These are phyloP conservation scores for Pollenia angustigena DNA, from an alignment of 2,888 invertebrate species.

Conservation along the genomic window DNA sequence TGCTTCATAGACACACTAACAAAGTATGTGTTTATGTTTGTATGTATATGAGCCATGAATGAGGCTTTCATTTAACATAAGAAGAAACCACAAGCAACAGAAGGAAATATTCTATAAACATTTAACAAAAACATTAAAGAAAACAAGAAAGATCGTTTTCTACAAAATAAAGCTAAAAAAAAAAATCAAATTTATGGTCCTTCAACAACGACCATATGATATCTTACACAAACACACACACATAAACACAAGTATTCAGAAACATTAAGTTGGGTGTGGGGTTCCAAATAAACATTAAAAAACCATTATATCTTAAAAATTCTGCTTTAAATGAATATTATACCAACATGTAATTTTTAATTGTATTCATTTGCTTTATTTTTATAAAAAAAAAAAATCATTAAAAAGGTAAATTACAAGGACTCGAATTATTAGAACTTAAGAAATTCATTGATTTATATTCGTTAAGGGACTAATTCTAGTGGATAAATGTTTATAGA, in stretches of 20 bases:
- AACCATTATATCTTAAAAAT: constrained; percentile 22
- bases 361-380: neutral
- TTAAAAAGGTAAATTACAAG: neutral
- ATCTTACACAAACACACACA: constrained; percentile 3
- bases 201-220: constrained; percentile 47
- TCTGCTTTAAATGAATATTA: constrained; percentile 4
- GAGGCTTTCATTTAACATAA: constrained; percentile 12
- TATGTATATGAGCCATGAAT: neutral
- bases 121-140: constrained; percentile 32
- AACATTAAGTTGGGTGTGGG: neutral
- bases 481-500: too few relatives aligned
- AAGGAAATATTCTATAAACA: constrained; percentile 8
- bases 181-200: constrained; percentile 47
- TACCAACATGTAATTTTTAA: neutral
- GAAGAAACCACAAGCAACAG: constrained; percentile 35
- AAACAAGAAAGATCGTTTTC: constrained; percentile 44
- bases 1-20: neutral
- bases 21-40: neutral
- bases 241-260: neutral
- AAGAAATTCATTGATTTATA: neutral
- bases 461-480: constrained; percentile 7
- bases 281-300: constrained; percentile 36
- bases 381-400: neutral
- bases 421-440: neutral
- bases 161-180: constrained; percentile 31